A percentile compares a stretch with the other conserved stretches of the same genome.
These are phyloP conservation scores for Danio choprae DNA, from an alignment of 2,797 vertebrate genomes.

Conservation along the genomic window DNA sequence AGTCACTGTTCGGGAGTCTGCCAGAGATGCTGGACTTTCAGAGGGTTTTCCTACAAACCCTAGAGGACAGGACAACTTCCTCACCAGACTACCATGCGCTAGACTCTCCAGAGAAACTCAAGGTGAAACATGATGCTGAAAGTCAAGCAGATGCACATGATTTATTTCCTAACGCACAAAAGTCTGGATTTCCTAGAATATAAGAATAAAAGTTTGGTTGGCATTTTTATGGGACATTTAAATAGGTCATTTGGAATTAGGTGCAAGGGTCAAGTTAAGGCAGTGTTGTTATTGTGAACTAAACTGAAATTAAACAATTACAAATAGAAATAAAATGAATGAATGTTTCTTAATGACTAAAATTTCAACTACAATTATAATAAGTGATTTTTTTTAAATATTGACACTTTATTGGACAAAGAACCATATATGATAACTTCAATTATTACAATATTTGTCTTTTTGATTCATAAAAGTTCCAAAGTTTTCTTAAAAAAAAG, in stretches of 20 bases:
- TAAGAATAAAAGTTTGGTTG: not conserved
- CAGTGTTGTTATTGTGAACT: not conserved
- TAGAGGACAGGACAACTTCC: constrained; percentile 88
- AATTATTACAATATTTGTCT: too few relatives aligned
- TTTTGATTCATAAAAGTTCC: too few relatives aligned
- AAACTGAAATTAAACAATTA: not conserved
- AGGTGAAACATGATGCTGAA: constrained; percentile 71
- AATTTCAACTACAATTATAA: too few relatives aligned
- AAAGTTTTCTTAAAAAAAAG: too few relatives aligned
- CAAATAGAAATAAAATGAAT: not conserved
- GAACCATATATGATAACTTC: too few relatives aligned
- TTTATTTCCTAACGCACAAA: not conserved
- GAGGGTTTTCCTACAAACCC: constrained; percentile 91
- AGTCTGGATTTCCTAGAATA: not conserved
- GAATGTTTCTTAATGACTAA: not conserved
- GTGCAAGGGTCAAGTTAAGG: not conserved
- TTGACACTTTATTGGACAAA: too few relatives aligned
- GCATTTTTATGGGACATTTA: too few relatives aligned
- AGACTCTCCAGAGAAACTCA: constrained; percentile 88
- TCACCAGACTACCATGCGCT: constrained; percentile 84
- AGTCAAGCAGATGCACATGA: not conserved
- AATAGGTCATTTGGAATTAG: not conserved
- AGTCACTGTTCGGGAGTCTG: constrained; percentile 91
- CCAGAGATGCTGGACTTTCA: constrained; percentile 96
- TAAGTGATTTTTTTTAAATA: too few relatives aligned